Base-by-base conservation (phyloP, 2,888 invertebrate species). In the Oligia strigilis region DNA sequence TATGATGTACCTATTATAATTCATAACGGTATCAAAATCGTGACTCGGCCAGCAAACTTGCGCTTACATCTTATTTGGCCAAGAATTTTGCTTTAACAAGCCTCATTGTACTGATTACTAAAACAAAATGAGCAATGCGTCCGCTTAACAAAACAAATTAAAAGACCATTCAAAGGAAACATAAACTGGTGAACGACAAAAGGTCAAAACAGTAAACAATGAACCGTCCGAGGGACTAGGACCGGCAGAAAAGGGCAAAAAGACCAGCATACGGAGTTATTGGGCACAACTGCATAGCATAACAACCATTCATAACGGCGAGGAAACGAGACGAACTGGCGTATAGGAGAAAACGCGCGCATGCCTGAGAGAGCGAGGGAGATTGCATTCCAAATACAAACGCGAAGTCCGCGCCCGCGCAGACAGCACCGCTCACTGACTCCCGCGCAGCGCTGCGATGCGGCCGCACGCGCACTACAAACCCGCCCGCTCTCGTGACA, bases 361-460 rank as follows among this genome's bases (percentile, higher is more conserved):
- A 91, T 93, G 95, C 90, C 92, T 91, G 96, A 96, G 95, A 95
- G 96, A 96, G 96, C 93, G 92, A 96, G 95, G 94, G 94, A 95
- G 96, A 96, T 96, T 96, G 97, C 96, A 96, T 97, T 96, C 96
- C 96, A 88, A 91, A 90, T 89, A 89, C 89, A 85, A 91, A 90
- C 92, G 90, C 92, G 90, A 92, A 89, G 92, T 85, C 88, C 79
- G 78, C 90, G 90, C 91, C 83, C 85, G 83, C 89, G 83, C 82
- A 43, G 85, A 89, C 83, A 85, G 86, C 90, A 82, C 92, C 92
- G 89, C 89, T 90, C 92, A 91, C 89, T 91, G 84, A 91, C 92
- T 90, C 91, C 89, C 90, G 90, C 91, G 93, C 93, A 88, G 88
- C 87, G 89, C 85, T 79, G 81, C 84, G 85, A 86, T 78, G 83